A percentile compares a stretch with the other conserved stretches of the same genome.
phyloP scores from a whole-genome alignment of 92 coral and sea anemone genomes.

The Heliopora coerulea region DNA sequence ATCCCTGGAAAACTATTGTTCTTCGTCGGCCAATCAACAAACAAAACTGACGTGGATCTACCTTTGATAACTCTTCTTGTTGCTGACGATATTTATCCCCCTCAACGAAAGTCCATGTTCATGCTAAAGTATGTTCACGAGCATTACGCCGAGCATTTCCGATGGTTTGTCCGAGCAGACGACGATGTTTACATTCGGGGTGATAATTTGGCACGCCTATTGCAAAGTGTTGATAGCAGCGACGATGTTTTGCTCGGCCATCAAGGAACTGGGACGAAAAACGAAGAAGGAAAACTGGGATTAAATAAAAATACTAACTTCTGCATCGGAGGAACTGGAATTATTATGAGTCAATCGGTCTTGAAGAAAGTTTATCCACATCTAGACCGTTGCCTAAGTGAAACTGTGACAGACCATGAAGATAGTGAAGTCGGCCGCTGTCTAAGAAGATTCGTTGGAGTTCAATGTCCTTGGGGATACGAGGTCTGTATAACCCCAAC shows the following conservation, averaged over 20 bases:
- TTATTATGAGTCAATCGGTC: constrained; percentile 82
- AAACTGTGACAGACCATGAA: constrained; percentile 80
- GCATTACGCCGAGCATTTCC: constrained; percentile 79
- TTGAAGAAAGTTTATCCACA: constrained; percentile 82
- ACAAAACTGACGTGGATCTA: constrained; percentile 50
- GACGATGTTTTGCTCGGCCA: constrained; percentile 91
- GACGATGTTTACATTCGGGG: constrained; percentile 91
- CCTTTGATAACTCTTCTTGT: constrained; percentile 85
- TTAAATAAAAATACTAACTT: constrained; percentile 80
- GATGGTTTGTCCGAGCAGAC: constrained; percentile 97
- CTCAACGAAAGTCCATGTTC: constrained; percentile 88
- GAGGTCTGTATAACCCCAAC: constrained; percentile 87
- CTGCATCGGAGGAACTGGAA: constrained; percentile 98
- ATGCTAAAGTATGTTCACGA: constrained; percentile 96
- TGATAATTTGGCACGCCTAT: constrained; percentile 69
- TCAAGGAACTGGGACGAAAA: constrained; percentile 88
- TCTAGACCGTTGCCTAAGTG: constrained; percentile 72
- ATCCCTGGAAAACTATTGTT: constrained; percentile 85
- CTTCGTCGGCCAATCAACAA: constrained; percentile 59
- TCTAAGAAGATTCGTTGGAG: constrained; percentile 83
- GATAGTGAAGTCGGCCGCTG: constrained; percentile 97
- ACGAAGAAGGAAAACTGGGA: constrained; percentile 78
- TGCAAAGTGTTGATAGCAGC: constrained; percentile 73
- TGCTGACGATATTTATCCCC: constrained; percentile 93
- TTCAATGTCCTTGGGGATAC: constrained; percentile 94